Percentiles rank a stretch among this genome's conserved stretches.
Evolutionary conservation across 1,140 invertebrate species (phyloP).

Genomic region (Ruditapes philippinarum): DNA sequence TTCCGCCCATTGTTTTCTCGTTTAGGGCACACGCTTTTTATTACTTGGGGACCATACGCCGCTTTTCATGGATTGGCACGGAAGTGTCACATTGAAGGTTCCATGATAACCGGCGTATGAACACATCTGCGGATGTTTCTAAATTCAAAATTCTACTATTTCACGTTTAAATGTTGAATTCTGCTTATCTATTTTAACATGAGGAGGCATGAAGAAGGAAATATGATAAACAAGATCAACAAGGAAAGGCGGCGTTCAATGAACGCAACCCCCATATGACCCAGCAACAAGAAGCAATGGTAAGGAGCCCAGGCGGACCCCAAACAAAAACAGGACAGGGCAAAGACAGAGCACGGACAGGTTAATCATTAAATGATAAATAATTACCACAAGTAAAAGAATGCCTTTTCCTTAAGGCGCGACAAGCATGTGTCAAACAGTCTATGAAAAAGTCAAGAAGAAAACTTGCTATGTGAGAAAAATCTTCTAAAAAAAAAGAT

Average conservation of each 20-base stretch:
- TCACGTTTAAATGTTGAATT: too few species aligned
- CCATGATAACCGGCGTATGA: too few species aligned
- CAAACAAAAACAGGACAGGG: too few species aligned
- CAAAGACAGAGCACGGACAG: too few species aligned
- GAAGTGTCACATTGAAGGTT: too few species aligned
- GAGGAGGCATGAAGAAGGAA: slow-evolving; percentile 34
- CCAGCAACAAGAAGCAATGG: neutral
- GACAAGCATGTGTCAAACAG: slow-evolving; percentile 32
- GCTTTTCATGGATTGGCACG: too few species aligned
- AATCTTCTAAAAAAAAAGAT: neutral
- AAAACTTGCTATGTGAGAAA: neutral
- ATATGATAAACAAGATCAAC: slow-evolving; percentile 40
- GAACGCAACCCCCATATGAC: neutral
- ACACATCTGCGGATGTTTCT: too few species aligned
- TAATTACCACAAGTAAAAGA: neutral
- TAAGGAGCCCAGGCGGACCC: too few species aligned
- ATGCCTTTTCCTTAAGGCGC: slow-evolving; percentile 18
- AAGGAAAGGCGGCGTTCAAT: slow-evolving; percentile 50
- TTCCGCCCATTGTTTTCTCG: too few species aligned
- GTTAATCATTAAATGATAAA: neutral
- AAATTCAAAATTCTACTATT: too few species aligned
- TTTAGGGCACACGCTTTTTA: too few species aligned
- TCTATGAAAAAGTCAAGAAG: slow-evolving; percentile 12
- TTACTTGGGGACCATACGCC: too few species aligned
- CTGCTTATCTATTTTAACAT: slow-evolving; percentile 47